These are phyloP conservation scores for Liolophura sinensis DNA, from an alignment of 1,140 invertebrate genomes.

Conservation along the genomic window DNA sequence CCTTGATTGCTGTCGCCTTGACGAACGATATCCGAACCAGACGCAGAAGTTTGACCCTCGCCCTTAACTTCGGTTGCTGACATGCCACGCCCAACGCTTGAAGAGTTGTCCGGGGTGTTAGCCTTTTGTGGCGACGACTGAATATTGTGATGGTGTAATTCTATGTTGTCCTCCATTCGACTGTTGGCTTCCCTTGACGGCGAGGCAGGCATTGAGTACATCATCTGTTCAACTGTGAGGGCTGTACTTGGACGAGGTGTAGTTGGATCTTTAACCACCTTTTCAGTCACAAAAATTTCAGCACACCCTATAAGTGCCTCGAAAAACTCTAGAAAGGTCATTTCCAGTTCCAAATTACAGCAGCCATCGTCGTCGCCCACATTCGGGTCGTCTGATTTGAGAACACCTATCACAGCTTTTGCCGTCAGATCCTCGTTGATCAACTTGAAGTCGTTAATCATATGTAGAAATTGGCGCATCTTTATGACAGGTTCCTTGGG, in stretches of 20 bases:
- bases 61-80: no score
- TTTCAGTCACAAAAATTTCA: slow-evolving; percentile 52
- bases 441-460: slow-evolving; percentile 54
- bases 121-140: background rate
- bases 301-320: slow-evolving; percentile 58
- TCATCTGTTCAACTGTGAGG: slow-evolving; percentile 42
- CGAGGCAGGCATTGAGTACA: slow-evolving; percentile 47
- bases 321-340: slow-evolving; percentile 59
- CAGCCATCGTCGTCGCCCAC: slow-evolving; percentile 50
- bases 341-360: slow-evolving; percentile 58
- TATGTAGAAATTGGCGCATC: slow-evolving; percentile 55
- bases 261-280: slow-evolving; percentile 51
- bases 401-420: slow-evolving; percentile 43
- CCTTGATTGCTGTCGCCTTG: background rate
- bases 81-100: no score
- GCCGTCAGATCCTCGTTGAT: slow-evolving; percentile 53
- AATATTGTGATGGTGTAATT: background rate
- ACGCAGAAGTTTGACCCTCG: no score
- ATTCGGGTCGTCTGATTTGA: slow-evolving; percentile 49
- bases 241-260: slow-evolving; percentile 46
- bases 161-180: background rate
- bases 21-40: no score
- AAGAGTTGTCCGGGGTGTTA: no score
- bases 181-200: slow-evolving; percentile 25
- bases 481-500: slow-evolving; percentile 50